These are phyloP conservation scores for Zele albiditarsus DNA, from an alignment of 2,888 invertebrate genomes.

Conservation along the genomic window DNA sequence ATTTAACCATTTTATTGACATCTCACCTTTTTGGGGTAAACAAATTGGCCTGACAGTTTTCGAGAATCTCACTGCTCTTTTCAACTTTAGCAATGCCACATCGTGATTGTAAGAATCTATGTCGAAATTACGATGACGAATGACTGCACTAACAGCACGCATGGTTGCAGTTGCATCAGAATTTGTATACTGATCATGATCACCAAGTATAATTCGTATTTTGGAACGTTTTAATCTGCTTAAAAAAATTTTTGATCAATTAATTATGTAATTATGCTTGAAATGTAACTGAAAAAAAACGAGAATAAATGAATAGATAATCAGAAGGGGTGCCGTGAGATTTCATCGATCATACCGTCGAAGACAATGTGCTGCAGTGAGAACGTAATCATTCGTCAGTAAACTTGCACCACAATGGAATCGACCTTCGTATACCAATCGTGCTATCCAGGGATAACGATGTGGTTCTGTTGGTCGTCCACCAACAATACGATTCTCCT, in stretches of 20 bases:
- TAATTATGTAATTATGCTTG: neutral
- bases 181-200: constrained; percentile 87
- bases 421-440: constrained; percentile 89
- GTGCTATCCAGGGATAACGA: constrained; percentile 90
- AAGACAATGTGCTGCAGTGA: constrained; percentile 92
- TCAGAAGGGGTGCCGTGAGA: too few relatives aligned
- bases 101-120: constrained; percentile 91
- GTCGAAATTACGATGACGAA: constrained; percentile 88
- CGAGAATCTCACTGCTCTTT: constrained; percentile 85
- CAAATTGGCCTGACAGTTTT: constrained; percentile 86
- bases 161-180: constrained; percentile 86
- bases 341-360: constrained; percentile 75
- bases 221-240: constrained; percentile 85
- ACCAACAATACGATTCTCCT: constrained; percentile 90
- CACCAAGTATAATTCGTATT: constrained; percentile 87
- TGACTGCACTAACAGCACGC: constrained; percentile 85
- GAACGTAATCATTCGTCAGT: constrained; percentile 86
- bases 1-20: too few relatives aligned
- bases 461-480: constrained; percentile 87
- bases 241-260: constrained; percentile 12
- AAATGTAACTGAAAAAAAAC: too few relatives aligned
- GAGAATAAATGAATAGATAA: too few relatives aligned
- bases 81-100: constrained; percentile 84
- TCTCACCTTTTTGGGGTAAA: constrained; percentile 75
- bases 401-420: constrained; percentile 92